These are phyloP conservation scores for Hephaestus fuliginosus DNA, from an alignment of 2,797 vertebrate genomes.

Conservation along the genomic window DNA sequence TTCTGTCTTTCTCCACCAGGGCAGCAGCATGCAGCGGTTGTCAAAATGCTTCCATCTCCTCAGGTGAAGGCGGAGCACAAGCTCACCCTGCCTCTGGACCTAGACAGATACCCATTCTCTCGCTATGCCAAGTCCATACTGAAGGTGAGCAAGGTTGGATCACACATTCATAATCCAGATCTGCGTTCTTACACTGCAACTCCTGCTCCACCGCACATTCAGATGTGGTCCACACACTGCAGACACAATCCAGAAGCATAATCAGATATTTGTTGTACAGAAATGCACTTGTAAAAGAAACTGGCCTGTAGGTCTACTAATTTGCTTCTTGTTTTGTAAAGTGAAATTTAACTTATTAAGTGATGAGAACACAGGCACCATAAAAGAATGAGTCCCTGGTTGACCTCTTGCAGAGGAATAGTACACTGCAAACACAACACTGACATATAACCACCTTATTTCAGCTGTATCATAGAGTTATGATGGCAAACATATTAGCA, in stretches of 20 bases:
- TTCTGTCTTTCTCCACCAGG: conserved; percentile 75
- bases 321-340: too few relatives aligned
- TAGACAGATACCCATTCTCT: conserved; percentile 92
- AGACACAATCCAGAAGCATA: too few relatives aligned
- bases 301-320: too few relatives aligned
- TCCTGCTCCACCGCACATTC: neutral
- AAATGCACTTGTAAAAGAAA: too few relatives aligned
- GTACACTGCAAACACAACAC: neutral
- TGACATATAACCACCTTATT: neutral
- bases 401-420: too few relatives aligned
- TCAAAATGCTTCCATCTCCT: conserved; percentile 89
- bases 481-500: neutral
- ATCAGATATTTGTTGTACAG: too few relatives aligned
- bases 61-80: conserved; percentile 87
- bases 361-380: too few relatives aligned
- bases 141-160: conserved; percentile 81
- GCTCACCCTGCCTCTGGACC: conserved; percentile 87
- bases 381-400: too few relatives aligned
- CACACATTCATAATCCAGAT: neutral
- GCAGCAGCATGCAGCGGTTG: conserved; percentile 65
- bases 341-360: too few relatives aligned
- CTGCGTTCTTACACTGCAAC: neutral
- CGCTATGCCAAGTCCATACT: conserved; percentile 88
- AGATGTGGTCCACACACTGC: neutral
- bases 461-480: neutral